Evolutionary conservation across 2,113 vertebrate genomes (phyloP), one percentile per base, ranked within the genome.

Genomic region (Cyphomyrus plagiostoma): DNA sequence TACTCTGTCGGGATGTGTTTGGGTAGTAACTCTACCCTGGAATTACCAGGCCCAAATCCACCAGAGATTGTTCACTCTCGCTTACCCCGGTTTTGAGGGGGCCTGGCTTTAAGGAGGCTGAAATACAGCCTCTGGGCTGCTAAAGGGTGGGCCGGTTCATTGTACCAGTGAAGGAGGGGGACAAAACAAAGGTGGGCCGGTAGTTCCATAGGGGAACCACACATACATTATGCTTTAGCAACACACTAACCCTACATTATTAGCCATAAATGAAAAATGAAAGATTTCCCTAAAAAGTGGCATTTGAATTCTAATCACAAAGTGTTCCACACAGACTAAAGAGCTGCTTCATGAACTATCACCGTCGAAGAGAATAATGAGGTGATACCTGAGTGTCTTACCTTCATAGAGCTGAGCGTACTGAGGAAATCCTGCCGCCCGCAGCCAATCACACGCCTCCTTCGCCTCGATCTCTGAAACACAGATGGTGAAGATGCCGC

Each of bases 391-490:
- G 90, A 82, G 39, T 91, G 46, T 93, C 92, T 90, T 97, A 99
- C 98, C 96, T 95, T 99, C 98, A 91, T 99, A 99, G 88, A 99
- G 95, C 93, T 99, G 98, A 89, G 98, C 98, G 74, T 99, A 99
- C 42, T 99, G 98, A 66, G 98, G 98, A 94, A 99, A 99, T 91
- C 98, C 98, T 90, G 98, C 97, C 21, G 98, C 98, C 89, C 98
- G 97, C 92, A 99, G 96, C 98, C 98, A 99, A 91, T 98, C 98
- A 89, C 98, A 99, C 50, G 98, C 97, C 92, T 98, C 98, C 90
- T 99, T 99, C 0, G 98, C 98, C 92, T 99, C 98, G 0, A 98
- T 97, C 95, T 99, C 98, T 99, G 96, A 91, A 96, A 94, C 91
- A 94, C 23, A 96, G 92, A 91, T 77, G 35, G 88, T 53, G 90